Base-by-base conservation (phyloP, 92 coral and sea anemone species). In the Zoanthus gigantus region DNA sequence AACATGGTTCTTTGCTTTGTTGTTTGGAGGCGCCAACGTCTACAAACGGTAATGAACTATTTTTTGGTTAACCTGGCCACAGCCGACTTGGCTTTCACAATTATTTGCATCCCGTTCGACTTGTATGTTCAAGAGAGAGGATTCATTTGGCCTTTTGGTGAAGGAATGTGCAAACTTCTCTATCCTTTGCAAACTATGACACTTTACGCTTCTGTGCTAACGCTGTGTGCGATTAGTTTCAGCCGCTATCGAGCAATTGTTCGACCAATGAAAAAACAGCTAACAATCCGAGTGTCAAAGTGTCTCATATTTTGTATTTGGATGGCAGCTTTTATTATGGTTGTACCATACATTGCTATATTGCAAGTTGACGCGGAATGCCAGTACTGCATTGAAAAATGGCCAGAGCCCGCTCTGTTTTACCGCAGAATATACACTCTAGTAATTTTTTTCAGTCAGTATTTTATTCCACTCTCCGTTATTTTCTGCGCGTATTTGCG, bases 131-230 rank as follows among this genome's bases (percentile, higher is more conserved):
- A 94, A 63, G 92, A 91, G 73, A 92, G 88, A 23, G 61, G 88
- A 5, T 90, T 83, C 71, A 67, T 50, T 16, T 94, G 98, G 98
- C 98, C 98, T 3, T 94, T 89, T 66, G 90, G 88, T 76, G 86
- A 34, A 12, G 91, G 84, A 0, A 75, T 94, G 30, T 94, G 98
- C 72, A 94, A 60, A 75, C 86, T 80, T 7, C 84, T 94, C 16
- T 94, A 89, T 16, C 98, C 98, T 37, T 83, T 94, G 37, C 98
- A 94, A 68, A 94, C 98, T 8, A 89, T 94, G 93, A 93, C 95
- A 71, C 88, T 92, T 18, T 89, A 86, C 68, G 95, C 94, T 71
- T 92, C 98, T 5, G 94, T 93, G 5, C 86, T 94, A 45, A 94
- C 98, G 4, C 34, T 94, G 56, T 87, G 92, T 12, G 95, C 95